phyloP scores from a whole-genome alignment of 2,113 vertebrate species.

The human region DNA sequence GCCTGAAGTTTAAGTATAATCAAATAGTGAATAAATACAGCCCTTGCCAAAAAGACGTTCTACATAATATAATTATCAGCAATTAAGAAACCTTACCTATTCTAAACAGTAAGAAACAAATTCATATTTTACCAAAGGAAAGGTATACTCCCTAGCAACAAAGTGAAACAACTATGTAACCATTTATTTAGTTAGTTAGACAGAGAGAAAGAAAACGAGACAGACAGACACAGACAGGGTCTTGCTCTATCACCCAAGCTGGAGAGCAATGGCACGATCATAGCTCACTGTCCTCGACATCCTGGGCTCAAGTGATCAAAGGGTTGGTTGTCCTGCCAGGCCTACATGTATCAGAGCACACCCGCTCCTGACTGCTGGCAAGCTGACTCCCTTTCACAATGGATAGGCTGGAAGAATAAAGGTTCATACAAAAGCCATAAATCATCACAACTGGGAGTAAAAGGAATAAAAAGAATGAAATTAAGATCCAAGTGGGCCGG shows the following conservation, averaged over 20 bases:
- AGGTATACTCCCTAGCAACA: background rate
- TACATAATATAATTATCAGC: background rate
- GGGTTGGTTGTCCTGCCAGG: background rate
- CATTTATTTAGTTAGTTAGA: too few relatives aligned
- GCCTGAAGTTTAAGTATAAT: background rate
- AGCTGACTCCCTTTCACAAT: background rate
- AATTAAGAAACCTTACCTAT: slow-evolving; percentile 1
- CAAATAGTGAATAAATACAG: background rate
- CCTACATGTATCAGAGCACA: background rate
- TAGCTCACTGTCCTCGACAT: too few relatives aligned
- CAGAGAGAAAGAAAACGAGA: too few relatives aligned
- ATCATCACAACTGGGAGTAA: background rate
- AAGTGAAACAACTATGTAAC: background rate
- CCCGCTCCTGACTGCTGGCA: background rate
- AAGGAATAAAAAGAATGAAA: background rate
- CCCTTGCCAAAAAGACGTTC: background rate
- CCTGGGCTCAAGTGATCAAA: too few relatives aligned
- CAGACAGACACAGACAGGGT: too few relatives aligned
- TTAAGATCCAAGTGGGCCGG: background rate
- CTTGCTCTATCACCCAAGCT: too few relatives aligned
- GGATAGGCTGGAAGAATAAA: background rate
- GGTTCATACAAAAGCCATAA: background rate
- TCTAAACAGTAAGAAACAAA: slow-evolving; percentile 31
- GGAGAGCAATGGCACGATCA: too few relatives aligned
- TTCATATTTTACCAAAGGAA: background rate